Percentiles rank a stretch among this genome's conserved stretches.
Conservation (phyloP, 2,888 invertebrate genomes). For the Standfussiana lucernea region DNA sequence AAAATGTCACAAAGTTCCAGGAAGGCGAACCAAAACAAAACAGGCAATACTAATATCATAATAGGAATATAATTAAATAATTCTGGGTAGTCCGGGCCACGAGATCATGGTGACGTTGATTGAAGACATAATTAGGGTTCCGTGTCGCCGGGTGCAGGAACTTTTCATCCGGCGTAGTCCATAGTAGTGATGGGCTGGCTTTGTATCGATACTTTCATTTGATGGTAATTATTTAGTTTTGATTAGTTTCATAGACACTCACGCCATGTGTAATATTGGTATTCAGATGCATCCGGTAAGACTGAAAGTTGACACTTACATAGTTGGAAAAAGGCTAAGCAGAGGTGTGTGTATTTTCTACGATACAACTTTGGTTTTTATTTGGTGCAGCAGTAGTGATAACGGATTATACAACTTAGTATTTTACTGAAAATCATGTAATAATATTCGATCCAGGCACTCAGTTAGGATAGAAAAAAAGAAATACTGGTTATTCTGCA, state of each 20-base stretch:
- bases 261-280: background rate
- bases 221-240: background rate
- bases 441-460: background rate
- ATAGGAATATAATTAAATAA: slow-evolving; percentile 48
- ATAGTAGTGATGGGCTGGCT: slow-evolving; percentile 11
- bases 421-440: background rate
- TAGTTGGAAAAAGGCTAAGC: background rate
- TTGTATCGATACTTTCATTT: slow-evolving; percentile 42
- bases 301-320: background rate
- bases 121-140: slow-evolving; percentile 60
- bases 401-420: background rate
- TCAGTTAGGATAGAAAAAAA: background rate
- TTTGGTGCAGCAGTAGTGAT: background rate
- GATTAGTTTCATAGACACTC: background rate
- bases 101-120: slow-evolving; percentile 58
- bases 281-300: background rate
- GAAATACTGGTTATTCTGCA: background rate
- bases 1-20: background rate
- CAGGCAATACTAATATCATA: slow-evolving; percentile 1
- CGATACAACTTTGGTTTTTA: background rate
- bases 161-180: slow-evolving; percentile 42
- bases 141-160: slow-evolving; percentile 25
- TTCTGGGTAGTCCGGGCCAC: slow-evolving; percentile 6
- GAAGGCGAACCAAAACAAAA: slow-evolving; percentile 9
- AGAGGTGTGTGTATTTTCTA: background rate